Percentiles rank a stretch among this genome's conserved stretches.
These are phyloP conservation scores for Netelia fuscicornis DNA, from an alignment of 2,888 invertebrate genomes.

Conservation along the genomic window DNA sequence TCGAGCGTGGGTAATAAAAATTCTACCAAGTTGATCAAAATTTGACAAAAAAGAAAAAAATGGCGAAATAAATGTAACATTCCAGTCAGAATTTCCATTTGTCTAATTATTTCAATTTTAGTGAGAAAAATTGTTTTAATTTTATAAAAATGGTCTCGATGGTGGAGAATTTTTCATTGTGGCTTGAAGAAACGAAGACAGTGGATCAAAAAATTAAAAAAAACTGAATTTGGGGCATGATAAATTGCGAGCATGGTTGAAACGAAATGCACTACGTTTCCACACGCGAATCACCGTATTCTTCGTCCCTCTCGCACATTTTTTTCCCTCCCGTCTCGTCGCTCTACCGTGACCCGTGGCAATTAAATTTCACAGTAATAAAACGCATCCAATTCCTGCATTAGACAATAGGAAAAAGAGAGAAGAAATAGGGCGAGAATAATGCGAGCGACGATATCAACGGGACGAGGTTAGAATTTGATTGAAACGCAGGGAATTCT, in stretches of 20 bases:
- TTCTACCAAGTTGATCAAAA: neutral
- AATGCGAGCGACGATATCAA: neutral
- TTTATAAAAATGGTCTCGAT: neutral
- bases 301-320: constrained; percentile 36
- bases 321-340: neutral
- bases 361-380: constrained; percentile 61
- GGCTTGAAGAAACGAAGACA: neutral
- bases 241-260: constrained; percentile 51
- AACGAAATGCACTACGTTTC: constrained; percentile 21
- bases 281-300: constrained; percentile 2
- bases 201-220: neutral
- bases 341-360: constrained; percentile 24
- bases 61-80: too few relatives aligned
- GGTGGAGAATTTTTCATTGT: neutral
- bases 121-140: too few relatives aligned
- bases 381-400: constrained; percentile 22
- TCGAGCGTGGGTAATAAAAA: neutral
- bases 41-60: too few relatives aligned
- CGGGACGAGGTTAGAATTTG: neutral
- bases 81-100: too few relatives aligned
- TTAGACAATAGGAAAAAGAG: neutral
- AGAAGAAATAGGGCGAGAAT: neutral
- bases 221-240: constrained; percentile 32
- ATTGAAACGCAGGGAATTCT: constrained; percentile 36
- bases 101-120: too few relatives aligned